Percentiles rank a stretch among this genome's conserved stretches.
These are phyloP conservation scores for Hypotaenidia philippensis DNA, from an alignment of 2,797 vertebrate species.

Conservation along the genomic window DNA sequence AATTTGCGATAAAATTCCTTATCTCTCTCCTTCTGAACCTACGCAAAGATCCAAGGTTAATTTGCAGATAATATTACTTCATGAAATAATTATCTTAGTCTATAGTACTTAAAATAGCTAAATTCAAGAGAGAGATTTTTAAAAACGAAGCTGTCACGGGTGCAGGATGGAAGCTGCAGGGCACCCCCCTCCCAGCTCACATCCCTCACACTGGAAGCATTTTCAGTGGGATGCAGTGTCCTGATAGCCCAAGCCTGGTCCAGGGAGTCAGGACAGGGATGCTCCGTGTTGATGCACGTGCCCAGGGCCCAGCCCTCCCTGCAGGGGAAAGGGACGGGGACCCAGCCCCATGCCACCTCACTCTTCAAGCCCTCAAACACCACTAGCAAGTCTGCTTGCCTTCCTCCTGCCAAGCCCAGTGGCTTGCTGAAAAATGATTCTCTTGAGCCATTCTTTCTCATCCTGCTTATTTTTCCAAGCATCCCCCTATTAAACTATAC, in stretches of 20 bases:
- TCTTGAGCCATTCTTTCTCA: conserved; percentile 25
- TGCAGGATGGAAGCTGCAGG: background rate
- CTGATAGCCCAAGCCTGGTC: background rate
- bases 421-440: background rate
- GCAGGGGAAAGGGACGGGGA: background rate
- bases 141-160: background rate
- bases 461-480: conserved; percentile 51
- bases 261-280: background rate
- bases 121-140: background rate
- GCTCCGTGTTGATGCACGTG: accelerated
- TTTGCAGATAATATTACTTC: conserved; percentile 70
- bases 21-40: conserved; percentile 60
- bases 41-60: conserved; percentile 64
- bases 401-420: background rate
- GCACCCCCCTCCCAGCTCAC: background rate
- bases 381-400: background rate
- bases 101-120: conserved; percentile 56
- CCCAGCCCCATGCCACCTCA: background rate
- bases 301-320: background rate
- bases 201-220: background rate
- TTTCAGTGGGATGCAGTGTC: background rate
- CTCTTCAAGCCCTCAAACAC: background rate
- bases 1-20: conserved; percentile 73
- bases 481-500: conserved; percentile 50
- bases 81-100: conserved; percentile 72